phyloP scores from a whole-genome alignment of 2,888 invertebrate species.

The Eumerus sabulonum region DNA sequence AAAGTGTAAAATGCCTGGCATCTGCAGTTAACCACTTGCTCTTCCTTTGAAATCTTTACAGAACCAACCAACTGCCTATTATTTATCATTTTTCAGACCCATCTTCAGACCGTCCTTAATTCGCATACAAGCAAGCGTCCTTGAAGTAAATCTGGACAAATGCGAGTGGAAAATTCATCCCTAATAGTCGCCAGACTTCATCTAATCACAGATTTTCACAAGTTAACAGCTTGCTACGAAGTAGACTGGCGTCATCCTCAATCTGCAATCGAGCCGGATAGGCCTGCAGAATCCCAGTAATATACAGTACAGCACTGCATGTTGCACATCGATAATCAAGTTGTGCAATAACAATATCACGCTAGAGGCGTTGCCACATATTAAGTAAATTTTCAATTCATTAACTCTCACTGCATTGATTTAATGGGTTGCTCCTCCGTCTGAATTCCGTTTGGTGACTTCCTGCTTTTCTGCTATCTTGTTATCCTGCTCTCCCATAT shows the following conservation, averaged over 20 bases:
- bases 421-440: conserved; percentile 38
- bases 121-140: no score
- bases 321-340: conserved; percentile 17
- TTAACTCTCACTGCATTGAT: conserved; percentile 44
- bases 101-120: no score
- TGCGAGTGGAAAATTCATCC: not conserved
- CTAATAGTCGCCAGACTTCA: conserved; percentile 33
- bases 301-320: no score
- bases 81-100: no score
- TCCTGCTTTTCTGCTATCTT: conserved; percentile 21
- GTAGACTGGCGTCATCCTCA: no score
- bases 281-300: no score
- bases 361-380: conserved; percentile 47
- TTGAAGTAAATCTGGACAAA: no score
- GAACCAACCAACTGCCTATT: no score
- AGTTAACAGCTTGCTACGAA: conserved; percentile 29
- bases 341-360: conserved; percentile 26
- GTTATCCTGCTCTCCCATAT: not conserved
- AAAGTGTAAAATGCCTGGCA: no score
- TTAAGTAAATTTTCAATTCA: conserved; percentile 51
- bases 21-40: no score
- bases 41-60: no score
- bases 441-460: not conserved
- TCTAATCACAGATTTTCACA: conserved; percentile 18
- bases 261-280: no score